Base-by-base conservation (phyloP, 2,113 vertebrate genomes). In the Gopherus evgoodei region DNA sequence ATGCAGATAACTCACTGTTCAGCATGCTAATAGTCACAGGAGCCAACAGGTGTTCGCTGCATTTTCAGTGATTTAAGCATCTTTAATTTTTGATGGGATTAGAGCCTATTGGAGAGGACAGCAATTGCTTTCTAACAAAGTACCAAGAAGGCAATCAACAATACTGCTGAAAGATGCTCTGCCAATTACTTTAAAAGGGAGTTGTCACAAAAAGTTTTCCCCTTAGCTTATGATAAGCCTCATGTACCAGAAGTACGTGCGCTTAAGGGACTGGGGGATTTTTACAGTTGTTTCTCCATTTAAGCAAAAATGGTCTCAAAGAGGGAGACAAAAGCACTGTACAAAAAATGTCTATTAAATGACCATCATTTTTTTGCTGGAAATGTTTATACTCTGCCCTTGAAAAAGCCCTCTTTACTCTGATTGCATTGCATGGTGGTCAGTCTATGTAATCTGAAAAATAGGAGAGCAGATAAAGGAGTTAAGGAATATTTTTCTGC, bases 61-160 rank as follows among this genome's bases (percentile, higher is more conserved):
- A 62, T 52, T 95, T 93, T 92, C 49, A 83, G 62, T 44, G 82
- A 78, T 69, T 92, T 86, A 94, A 86, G 59, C 65, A 57, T 24
- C 2, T 91, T 89, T 94, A 56, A 83, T 47, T n/a, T 95, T 88
- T 85, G 93, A 17, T 81, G 88, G 8, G 75, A n/a, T 69, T 88
- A 84, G 93, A 94, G 79, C 1, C 2, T 89, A 27, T 29, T 76
- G 69, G 79, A 42, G 31, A 89, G 53, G 47, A 85, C 11, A 89
- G 22, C 4, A 93, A 8, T 38, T 69, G 4, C 38, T 93, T 89
- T 95, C 85, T 35, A 94, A 87, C 22, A 53, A 49, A 38, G 22
- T 38, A 42, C 13, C 87, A 47, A 21, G 19, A 91, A 93, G 29
- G 11, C 10, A 31, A 91, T 90, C 14, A 57, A 35, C 16, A 93